phyloP scores from a whole-genome alignment of 2,113 vertebrate species.

The Cavia porcellus region DNA sequence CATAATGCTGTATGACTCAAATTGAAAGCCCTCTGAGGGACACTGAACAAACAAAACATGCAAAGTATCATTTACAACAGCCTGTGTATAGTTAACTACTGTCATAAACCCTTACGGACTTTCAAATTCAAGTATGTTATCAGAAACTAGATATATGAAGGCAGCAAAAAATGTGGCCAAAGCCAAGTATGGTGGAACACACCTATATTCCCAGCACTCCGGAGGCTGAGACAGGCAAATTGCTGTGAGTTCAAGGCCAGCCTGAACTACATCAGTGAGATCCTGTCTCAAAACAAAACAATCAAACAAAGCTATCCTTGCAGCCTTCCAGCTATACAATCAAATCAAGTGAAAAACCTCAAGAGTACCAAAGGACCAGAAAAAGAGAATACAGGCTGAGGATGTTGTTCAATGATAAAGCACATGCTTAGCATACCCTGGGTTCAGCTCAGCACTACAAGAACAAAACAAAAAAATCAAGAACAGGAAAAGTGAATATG shows the following conservation, averaged over 20 bases:
- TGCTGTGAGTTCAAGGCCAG: background rate
- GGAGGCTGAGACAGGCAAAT: background rate
- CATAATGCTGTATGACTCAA: constrained; percentile 2
- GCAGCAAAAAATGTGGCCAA: background rate
- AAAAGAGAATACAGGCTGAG: background rate
- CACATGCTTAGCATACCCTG: background rate
- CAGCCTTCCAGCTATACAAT: background rate
- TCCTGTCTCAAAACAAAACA: background rate
- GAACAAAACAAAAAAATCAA: background rate
- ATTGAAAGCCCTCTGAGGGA: background rate
- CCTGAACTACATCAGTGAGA: background rate
- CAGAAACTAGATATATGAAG: background rate
- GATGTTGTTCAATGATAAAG: background rate
- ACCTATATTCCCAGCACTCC: background rate
- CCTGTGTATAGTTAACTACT: background rate
- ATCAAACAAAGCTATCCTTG: background rate
- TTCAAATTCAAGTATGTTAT: background rate
- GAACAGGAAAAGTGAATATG: background rate
- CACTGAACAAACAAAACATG: background rate
- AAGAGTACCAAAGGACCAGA: constrained; percentile 22
- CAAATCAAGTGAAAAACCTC: background rate
- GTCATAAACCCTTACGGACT: background rate
- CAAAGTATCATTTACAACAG: background rate
- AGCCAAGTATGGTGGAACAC: background rate
- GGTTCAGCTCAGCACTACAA: background rate